phyloP scores from a whole-genome alignment of 2,797 vertebrate species.

The Muscicapa comitata region DNA sequence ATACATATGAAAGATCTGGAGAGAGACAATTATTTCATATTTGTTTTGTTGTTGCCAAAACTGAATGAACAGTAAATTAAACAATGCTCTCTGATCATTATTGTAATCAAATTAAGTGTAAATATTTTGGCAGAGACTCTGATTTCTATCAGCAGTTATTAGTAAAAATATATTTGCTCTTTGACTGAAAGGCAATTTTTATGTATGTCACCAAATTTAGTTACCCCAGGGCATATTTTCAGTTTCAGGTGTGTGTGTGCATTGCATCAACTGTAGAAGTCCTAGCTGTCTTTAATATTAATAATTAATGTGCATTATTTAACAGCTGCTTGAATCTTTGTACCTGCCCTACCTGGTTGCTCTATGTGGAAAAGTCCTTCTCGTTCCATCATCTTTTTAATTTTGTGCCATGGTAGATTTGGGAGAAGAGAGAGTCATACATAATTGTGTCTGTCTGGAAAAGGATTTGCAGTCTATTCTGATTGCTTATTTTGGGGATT shows the following conservation, averaged over 20 bases:
- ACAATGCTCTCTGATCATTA: constrained; percentile 31
- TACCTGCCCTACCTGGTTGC: not conserved
- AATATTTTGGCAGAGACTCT: constrained; percentile 40
- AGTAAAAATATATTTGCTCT: constrained; percentile 36
- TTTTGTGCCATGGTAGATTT: not conserved
- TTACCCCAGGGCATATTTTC: not conserved
- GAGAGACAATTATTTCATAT: not conserved
- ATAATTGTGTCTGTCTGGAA: not conserved
- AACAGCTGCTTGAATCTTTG: not conserved
- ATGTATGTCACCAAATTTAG: not conserved
- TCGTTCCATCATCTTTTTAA: not conserved
- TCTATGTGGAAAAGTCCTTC: not conserved
- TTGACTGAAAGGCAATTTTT: not conserved
- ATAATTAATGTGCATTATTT: not conserved
- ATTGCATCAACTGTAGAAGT: not conserved
- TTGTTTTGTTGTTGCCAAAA: constrained; percentile 21
- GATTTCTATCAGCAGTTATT: constrained; percentile 36
- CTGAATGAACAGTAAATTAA: constrained; percentile 21
- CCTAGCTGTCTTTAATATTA: not conserved
- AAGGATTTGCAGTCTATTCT: not conserved
- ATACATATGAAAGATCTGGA: not conserved
- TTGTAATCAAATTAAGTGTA: constrained; percentile 34
- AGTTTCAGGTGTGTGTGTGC: not conserved
- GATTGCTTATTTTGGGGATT: not conserved
- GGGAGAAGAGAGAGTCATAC: rapidly evolving